Base-by-base conservation (phyloP, 1,140 invertebrate genomes). In the Procambarus clarkii region DNA sequence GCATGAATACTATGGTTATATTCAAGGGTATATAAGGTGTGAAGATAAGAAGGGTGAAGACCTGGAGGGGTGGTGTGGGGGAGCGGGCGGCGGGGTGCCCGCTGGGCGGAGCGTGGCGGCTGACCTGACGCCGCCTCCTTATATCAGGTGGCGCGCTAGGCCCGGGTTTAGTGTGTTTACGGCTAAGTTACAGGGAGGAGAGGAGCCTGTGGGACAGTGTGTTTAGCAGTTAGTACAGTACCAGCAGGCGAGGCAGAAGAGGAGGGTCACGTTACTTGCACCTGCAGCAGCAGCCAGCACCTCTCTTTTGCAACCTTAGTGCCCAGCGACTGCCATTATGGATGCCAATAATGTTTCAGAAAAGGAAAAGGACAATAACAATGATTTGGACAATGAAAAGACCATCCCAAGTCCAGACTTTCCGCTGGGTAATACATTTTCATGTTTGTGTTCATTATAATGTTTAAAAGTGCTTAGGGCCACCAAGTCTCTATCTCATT, bases 121-220 rank as follows among this genome's bases (percentile, higher is more conserved):
- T 89, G 87, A 89, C 87, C 87, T 74, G 83, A 50, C 79, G 79
- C 87, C 69, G 48, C 79, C 78, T 76, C 79, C 80, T 45, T 81
- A 83, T 82, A 89, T 82, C 44, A 76, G 13, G 79, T 54, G 45
- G 58, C 54, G 46, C 34, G 18, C 48, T 15, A 18, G 46, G 34
- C 69, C 44, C 13, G 18, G 45, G 79, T 54, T 89, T 79, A 89
- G 87, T 89, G 79, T 89, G 79, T 89, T 82, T 89, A 82, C 87
- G 64, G 87, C 69, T 82, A 74, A 81, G 87, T 89, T 89, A 83
- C 64, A 82, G 87, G 80, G 74, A 60, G 87, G 87, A 89, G 87
- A 82, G 87, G 79, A 82, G 79, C 86, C 64, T 88, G 86, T 64
- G 54, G 86, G 86, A 81, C 48, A n/a, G 21, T 88, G 86, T 88